Evolutionary conservation across 2,888 invertebrate genomes (phyloP).

Genomic region (Drosophila borborema): DNA sequence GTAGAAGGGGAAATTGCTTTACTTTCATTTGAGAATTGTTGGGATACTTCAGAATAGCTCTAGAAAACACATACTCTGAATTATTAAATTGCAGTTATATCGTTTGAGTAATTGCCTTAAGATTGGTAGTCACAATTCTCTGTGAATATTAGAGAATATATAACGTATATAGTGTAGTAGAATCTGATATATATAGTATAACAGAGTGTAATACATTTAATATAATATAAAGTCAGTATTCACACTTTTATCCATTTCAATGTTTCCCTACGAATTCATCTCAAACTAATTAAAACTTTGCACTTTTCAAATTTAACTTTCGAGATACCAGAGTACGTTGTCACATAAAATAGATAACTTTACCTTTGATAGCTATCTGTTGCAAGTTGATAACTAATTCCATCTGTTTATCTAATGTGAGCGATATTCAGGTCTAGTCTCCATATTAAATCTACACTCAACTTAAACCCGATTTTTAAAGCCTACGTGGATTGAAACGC

Average conservation of each 20-base stretch:
- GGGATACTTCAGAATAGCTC: slow-evolving; percentile 26
- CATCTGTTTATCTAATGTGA: neutral
- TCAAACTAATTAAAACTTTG: slow-evolving; percentile 3
- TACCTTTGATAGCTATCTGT: neutral
- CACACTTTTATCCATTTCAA: too few species aligned
- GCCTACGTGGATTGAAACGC: neutral
- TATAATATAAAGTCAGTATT: neutral
- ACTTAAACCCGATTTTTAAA: neutral
- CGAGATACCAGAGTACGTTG: neutral
- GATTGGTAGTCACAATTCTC: neutral
- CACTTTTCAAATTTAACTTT: neutral
- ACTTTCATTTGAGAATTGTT: slow-evolving; percentile 37
- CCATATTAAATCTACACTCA: neutral
- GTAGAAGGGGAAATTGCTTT: slow-evolving; percentile 37
- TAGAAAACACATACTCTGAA: slow-evolving; percentile 38
- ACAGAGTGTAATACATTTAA: neutral
- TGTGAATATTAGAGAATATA: neutral
- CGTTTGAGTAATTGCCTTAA: neutral
- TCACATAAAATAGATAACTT: neutral
- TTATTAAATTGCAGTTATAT: slow-evolving; percentile 18
- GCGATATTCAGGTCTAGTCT: neutral
- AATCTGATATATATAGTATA: too few species aligned
- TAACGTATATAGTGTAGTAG: too few species aligned
- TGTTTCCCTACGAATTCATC: neutral
- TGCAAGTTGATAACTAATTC: neutral